Evolutionary conservation across 2,888 invertebrate genomes (phyloP), one percentile per base, ranked within the genome.

Genomic region (Heterodera filipjevi): DNA sequence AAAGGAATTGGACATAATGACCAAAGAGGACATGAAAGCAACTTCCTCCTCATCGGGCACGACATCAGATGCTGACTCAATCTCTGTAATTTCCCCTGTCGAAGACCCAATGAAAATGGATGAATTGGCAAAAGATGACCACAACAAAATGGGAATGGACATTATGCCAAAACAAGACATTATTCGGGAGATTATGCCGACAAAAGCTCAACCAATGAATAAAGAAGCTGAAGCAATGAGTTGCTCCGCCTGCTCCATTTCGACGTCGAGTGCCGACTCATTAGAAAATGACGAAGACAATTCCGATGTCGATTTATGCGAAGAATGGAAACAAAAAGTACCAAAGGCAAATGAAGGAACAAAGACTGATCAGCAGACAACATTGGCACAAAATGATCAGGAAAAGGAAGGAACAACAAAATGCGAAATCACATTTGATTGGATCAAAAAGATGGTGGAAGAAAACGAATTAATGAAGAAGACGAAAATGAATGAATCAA

Each of bases 131-230:
- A 44, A 82, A 49, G 73, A 80, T 33, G 81, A 83, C n/a, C n/a
- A n/a, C n/a, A n/a, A n/a, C n/a, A n/a, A n/a, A n/a, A n/a, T n/a
- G n/a, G n/a, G n/a, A 35, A 64, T 83, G 12, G 83, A 83, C 72
- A 81, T 83, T 39, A 76, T 39, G 44, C 46, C 80, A 32, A 73
- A 83, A 32, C 27, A 80, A 46, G 78, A 77, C 8, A 27, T 27
- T 27, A 27, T 64, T 64, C 16, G 8, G 64, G 16, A 1, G 6
- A 14, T 64, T 27, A 16, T 27, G 22, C n/a, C 64, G 64, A 10
- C 66, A 66, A 16, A 66, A 27, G 33, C 12, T 1, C 32, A 66
- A 66, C 30, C 66, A 10, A 30, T 32, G 27, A 22, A 66, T 30
- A 14, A 27, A 66, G 16, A 66, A 14, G 27, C 27, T 3, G 27